Evolutionary conservation across 2,888 invertebrate species (phyloP), one percentile per base, ranked within the genome.

Genomic region (Drosophila phalerata): DNA sequence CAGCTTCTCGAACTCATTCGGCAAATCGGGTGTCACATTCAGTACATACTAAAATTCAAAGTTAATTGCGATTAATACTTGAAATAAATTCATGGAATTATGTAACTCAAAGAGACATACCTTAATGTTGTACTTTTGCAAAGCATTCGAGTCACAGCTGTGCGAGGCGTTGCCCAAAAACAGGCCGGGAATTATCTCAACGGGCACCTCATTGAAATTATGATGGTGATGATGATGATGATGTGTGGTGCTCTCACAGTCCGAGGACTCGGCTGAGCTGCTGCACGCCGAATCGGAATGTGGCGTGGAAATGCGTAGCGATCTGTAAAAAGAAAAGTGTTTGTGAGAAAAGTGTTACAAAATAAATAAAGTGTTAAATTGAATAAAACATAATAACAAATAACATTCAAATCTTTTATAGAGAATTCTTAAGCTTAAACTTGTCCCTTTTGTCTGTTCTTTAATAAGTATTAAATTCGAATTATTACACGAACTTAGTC

Each of bases 11-110:
- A 98, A 98, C 84, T 97, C 97, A 94, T 99, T 99, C 68, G 98
- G 98, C 93, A 99, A 95, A 93, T 99, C 97, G 45, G 97, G 97
- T 63, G 99, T 99, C 85, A 99, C 99, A 93, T 99, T 99, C 90
- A 99, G 93, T 90, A 99, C 97, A 92, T 98, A 98, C 95, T 97
- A 94, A 43, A 61, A 10, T 0, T 1, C 0, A n/a, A 13, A 22
- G 0, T 4, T 8, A 19, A 17, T 5, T 1, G 1, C 3, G 0
- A 57, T 22, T 19, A 5, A 3, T 19, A 30, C 13, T 13, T 13
- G 6, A 10, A 30, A 10, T 15, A 5, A 28, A 2, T 13, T 22
- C 13, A 25, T 3, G 22, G 4, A 22, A 3, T 22, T 22, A 4
- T 2, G 3, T 40, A 15, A 6, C 4, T 5, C n/a, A 30, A 17